Conservation (phyloP, 2,888 invertebrate genomes). For the Ophion costatus region DNA sequence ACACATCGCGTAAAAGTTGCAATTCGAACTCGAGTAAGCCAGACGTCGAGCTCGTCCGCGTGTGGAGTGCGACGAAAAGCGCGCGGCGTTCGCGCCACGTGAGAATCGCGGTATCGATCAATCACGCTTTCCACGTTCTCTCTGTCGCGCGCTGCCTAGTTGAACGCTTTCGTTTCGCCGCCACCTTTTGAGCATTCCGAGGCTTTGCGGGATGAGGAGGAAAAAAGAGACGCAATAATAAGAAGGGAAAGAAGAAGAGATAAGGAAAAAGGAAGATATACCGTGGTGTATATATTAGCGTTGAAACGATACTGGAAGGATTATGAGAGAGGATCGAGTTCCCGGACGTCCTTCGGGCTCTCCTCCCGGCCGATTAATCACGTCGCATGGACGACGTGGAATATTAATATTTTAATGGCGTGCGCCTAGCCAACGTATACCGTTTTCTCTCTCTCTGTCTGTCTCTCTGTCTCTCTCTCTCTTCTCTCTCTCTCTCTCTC, state of each 20-base stretch:
- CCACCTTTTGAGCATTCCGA: neutral
- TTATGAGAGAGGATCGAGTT: constrained; percentile 58
- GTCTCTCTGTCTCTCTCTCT: too few relatives aligned
- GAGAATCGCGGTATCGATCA: constrained; percentile 16
- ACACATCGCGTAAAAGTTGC: too few relatives aligned
- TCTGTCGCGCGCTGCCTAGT: constrained; percentile 32
- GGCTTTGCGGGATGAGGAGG: constrained; percentile 7
- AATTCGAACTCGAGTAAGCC: too few relatives aligned
- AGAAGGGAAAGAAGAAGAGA: neutral
- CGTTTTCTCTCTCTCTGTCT: neutral
- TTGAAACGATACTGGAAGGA: constrained; percentile 35
- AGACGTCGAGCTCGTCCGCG: too few relatives aligned
- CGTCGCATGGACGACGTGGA: constrained; percentile 71
- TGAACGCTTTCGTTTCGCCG: constrained; percentile 49
- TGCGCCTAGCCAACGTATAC: constrained; percentile 67
- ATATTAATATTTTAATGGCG: constrained; percentile 79
- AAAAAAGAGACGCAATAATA: neutral
- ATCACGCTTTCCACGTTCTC: neutral
- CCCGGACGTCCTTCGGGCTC: constrained; percentile 65
- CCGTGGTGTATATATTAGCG: constrained; percentile 18
- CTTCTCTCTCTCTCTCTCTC: too few relatives aligned
- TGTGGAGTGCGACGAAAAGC: neutral
- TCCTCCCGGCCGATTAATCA: constrained; percentile 75
- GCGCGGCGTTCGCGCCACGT: neutral
- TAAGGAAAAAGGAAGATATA: constrained; percentile 17